Conservation (phyloP, 2,888 invertebrate species). For the Mythimna vitellina region DNA sequence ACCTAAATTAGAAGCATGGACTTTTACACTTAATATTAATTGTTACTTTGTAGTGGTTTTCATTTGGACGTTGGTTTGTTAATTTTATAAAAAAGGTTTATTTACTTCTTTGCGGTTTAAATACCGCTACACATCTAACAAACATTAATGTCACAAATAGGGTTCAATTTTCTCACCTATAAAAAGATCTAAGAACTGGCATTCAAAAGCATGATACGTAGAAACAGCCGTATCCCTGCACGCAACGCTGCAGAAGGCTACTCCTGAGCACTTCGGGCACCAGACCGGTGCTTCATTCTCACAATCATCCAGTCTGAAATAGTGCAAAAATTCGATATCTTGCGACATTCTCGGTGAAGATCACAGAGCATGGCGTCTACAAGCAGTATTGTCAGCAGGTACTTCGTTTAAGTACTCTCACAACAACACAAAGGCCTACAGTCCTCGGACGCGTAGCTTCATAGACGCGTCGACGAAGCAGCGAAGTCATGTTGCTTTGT, state of each 20-base stretch:
- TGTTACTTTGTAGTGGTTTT: too few relatives aligned
- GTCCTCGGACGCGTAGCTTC: too few relatives aligned
- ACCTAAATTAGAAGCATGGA: too few relatives aligned
- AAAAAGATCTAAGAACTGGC: slow-evolving; percentile 93
- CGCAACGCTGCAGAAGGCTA: slow-evolving; percentile 93
- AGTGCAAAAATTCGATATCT: background rate
- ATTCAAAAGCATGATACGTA: slow-evolving; percentile 94
- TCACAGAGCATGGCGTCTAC: background rate
- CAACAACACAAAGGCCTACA: too few relatives aligned
- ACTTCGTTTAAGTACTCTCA: background rate
- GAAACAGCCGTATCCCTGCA: slow-evolving; percentile 92
- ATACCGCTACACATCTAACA: background rate
- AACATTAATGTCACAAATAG: background rate
- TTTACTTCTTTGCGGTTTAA: too few relatives aligned
- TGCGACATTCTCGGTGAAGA: background rate
- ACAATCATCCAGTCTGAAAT: slow-evolving; percentile 76
- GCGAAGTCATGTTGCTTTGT: too few relatives aligned
- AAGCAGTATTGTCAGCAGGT: background rate
- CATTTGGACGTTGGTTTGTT: too few relatives aligned
- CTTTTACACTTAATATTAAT: too few relatives aligned
- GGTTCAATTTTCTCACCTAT: slow-evolving; percentile 89
- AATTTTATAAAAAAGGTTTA: too few relatives aligned
- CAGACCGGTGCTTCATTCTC: slow-evolving; percentile 91
- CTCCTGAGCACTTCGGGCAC: slow-evolving; percentile 93
- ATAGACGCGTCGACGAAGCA: too few relatives aligned